Evolutionary conservation across 2,888 invertebrate genomes (phyloP).

Genomic region (Phengaris arion): DNA sequence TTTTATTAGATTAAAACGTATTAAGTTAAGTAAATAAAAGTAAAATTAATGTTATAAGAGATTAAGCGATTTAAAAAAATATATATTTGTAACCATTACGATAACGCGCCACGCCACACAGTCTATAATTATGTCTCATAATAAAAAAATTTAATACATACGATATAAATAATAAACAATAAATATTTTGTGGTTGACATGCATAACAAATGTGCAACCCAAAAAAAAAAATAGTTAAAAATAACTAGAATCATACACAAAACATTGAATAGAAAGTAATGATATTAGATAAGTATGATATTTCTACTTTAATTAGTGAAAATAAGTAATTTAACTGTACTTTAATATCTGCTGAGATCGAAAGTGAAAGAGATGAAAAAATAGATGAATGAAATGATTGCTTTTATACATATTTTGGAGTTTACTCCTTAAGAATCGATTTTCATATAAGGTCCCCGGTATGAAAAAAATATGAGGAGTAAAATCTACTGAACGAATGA

Average conservation of each 20-base stretch:
- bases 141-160: background rate
- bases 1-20: too few relatives aligned
- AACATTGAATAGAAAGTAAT: background rate
- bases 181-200: background rate
- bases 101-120: too few relatives aligned
- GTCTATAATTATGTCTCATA: too few relatives aligned
- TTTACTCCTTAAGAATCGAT: too few relatives aligned
- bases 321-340: too few relatives aligned
- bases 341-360: background rate
- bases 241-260: background rate
- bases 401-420: background rate
- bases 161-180: too few relatives aligned
- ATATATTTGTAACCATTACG: background rate
- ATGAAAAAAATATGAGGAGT: too few relatives aligned
- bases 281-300: background rate
- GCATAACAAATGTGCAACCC: slow-evolving; percentile 3
- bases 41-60: too few relatives aligned
- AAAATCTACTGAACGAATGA: too few relatives aligned
- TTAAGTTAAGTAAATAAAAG: too few relatives aligned
- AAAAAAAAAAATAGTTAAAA: background rate
- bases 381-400: background rate
- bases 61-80: too few relatives aligned
- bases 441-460: too few relatives aligned
- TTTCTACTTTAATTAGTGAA: background rate
- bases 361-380: background rate